These are phyloP conservation scores for Matsumurasca onukii DNA, from an alignment of 1,140 invertebrate genomes.

Conservation along the genomic window DNA sequence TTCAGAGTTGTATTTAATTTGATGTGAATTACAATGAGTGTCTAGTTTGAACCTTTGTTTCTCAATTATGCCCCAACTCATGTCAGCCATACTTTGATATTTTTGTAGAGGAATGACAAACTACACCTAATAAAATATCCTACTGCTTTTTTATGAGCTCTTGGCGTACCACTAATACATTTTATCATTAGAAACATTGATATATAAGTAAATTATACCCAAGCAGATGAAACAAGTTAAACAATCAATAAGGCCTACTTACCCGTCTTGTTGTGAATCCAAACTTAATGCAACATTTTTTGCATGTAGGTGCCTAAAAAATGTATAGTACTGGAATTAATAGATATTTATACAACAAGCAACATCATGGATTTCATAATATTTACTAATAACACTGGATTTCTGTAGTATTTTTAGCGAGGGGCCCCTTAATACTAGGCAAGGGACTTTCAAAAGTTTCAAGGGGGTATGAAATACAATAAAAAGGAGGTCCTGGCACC, in stretches of 20 bases:
- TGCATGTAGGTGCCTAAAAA: slow-evolving; percentile 50
- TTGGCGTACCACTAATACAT: not conserved
- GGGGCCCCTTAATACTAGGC: not conserved
- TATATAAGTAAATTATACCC: slow-evolving; percentile 12
- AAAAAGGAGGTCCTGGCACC: no score
- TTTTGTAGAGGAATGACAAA: not conserved
- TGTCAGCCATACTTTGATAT: not conserved
- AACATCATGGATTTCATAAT: not conserved
- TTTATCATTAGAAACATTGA: not conserved
- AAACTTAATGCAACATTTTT: slow-evolving; percentile 50
- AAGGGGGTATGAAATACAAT: not conserved
- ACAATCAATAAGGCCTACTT: slow-evolving; percentile 35
- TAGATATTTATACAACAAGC: not conserved
- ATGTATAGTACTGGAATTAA: slow-evolving; percentile 16
- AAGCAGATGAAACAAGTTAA: not conserved
- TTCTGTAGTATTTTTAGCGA: not conserved
- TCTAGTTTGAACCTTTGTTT: no score
- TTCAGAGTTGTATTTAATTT: no score
- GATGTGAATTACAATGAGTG: no score
- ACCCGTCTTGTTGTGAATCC: slow-evolving; percentile 53
- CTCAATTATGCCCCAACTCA: no score
- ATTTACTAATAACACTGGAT: not conserved
- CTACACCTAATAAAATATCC: not conserved
- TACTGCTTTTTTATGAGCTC: not conserved
- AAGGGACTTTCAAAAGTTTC: not conserved